A percentile compares a stretch with the other conserved stretches of the same genome.
phyloP scores from a whole-genome alignment of 2,113 vertebrate species.

The Casuarius casuarius region DNA sequence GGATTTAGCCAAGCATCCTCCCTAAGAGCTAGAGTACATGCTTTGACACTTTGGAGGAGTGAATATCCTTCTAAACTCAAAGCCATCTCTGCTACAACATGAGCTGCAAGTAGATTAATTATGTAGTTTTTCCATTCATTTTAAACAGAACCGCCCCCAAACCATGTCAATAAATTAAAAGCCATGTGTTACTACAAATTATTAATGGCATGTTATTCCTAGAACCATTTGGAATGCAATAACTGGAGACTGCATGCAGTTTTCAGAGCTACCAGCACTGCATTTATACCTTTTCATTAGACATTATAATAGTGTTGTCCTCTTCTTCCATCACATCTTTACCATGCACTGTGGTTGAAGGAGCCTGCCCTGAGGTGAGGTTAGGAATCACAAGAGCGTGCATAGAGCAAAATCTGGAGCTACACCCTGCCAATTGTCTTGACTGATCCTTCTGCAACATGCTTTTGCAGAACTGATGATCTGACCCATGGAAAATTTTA shows the following conservation, averaged over 20 bases:
- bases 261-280: neutral
- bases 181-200: conserved; percentile 2
- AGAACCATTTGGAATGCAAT: neutral
- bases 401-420: neutral
- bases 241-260: neutral
- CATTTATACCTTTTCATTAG: neutral
- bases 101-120: conserved; percentile 31
- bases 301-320: neutral
- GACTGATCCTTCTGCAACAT: neutral
- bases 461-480: neutral
- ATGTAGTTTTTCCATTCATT: conserved; percentile 10
- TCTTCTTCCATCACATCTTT: neutral
- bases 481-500: neutral
- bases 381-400: neutral
- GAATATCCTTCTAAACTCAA: neutral
- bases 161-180: conserved; percentile 12
- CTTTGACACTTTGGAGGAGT: conserved; percentile 3
- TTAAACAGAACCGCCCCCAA: neutral
- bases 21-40: neutral
- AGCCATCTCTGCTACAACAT: neutral
- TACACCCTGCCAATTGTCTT: neutral
- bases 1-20: neutral
- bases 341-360: neutral
- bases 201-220: conserved; percentile 12
- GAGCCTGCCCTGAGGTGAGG: neutral